Evolutionary conservation across 2,113 vertebrate genomes (phyloP).

Genomic region (Tupaia tana): DNA sequence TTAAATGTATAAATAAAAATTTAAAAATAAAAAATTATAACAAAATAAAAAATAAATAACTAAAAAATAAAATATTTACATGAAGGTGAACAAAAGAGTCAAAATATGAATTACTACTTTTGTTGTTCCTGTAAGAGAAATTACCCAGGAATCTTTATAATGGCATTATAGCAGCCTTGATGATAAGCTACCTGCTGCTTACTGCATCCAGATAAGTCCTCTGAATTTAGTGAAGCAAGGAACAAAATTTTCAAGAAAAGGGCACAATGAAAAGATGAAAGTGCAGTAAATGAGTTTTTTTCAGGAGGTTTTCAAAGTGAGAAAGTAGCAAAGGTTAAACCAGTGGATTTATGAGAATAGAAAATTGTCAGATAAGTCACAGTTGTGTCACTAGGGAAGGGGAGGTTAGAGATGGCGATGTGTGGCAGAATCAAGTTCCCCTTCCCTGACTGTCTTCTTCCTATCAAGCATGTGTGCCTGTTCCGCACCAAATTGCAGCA

Average conservation of each 20-base stretch:
- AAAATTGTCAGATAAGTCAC: not conserved
- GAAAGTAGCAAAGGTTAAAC: not conserved
- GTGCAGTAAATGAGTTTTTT: not conserved
- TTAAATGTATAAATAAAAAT: no score
- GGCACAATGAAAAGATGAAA: not conserved
- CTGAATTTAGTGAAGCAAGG: not conserved
- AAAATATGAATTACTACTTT: conserved; percentile 6
- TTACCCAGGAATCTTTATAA: not conserved
- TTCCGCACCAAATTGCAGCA: not conserved
- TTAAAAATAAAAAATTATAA: no score
- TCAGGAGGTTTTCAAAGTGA: not conserved
- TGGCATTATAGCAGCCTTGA: not conserved
- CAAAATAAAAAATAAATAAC: no score
- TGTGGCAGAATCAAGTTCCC: not conserved
- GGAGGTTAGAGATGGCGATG: not conserved
- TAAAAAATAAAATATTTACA: not conserved
- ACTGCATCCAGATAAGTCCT: not conserved
- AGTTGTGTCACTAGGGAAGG: not conserved
- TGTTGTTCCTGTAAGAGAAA: conserved; percentile 9
- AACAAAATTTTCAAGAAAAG: not conserved
- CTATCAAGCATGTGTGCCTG: not conserved
- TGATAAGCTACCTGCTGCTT: not conserved
- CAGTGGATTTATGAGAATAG: not conserved
- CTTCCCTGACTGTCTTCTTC: not conserved
- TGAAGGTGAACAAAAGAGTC: not conserved